Base-by-base conservation (phyloP, 2,113 vertebrate species). In the Rhagologus leucostigma region DNA sequence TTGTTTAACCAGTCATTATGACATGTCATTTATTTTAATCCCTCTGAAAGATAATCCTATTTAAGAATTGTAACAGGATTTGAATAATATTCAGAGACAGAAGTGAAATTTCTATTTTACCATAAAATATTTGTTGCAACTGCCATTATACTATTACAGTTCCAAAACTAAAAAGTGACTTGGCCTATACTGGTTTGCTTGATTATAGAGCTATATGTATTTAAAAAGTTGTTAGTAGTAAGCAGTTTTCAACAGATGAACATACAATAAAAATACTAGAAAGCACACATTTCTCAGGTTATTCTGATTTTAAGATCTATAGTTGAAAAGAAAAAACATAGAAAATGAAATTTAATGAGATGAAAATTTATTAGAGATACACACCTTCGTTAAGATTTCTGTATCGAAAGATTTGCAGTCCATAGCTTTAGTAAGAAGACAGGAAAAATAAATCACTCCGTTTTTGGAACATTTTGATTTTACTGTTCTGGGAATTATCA, bases 401-500 rank as follows among this genome's bases (percentile, higher is more conserved):
- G 10, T 92, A 67, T 68, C 1, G 0, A 84, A 89, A 93, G 29
- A 73, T 63, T 95, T 86, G 33, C 68, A 8, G 20, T 29, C 20
- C 67, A 33, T 49, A 50, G 6, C 24, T 95, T 94, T 52, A 57
- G 41, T 50, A 50, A 52, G 59, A 80, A 94, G 37, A 59, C 5
- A 71, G 24, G 59, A 96, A 68, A 93, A 93, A 73, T 93, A 74
- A 89, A 89, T 96, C 69, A 93, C 21, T 7, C 24, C 80, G 73
- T 93, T 93, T 96, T 32, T 47, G 37, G 39, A 70, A 95, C 44
- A 77, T 75, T 95, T 95, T 96, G 35, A 69, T 94, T 97, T 97
- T 96, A 91, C n/a, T 37, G 8, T 92, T 95, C 96, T 68, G 47
- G 90, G 60, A 86, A 88, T 96, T 96, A 91, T 78, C n/a, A 69